Evolutionary conservation across 1,140 invertebrate species (phyloP), one percentile per base, ranked within the genome.

Genomic region (Pseudomyrmex gracilis): DNA sequence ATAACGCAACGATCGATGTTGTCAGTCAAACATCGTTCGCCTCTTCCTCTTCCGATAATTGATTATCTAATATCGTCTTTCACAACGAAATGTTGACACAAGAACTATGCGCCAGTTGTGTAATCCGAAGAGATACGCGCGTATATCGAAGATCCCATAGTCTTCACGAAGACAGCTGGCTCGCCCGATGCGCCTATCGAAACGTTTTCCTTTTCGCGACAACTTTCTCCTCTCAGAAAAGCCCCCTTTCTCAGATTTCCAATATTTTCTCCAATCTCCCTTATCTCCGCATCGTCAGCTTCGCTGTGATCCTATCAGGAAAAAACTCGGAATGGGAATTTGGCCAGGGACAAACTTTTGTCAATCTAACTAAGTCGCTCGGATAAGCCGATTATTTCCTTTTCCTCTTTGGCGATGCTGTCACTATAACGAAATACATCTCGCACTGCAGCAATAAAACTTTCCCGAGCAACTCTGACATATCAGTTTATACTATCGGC

Each of bases 51-150:
- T 1, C 13, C 34, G 55, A 64, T 70, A 77, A 89, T 83, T 82
- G 87, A 89, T 89, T 89, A 83, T 49, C 53, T 71, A 88, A 89
- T 88, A 87, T 88, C 86, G 58, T 76, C 73, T 89, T 88, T 89
- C 83, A 58, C 85, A 74, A 84, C 43, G 53, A 73, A 83, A 85
- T 76, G 76, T 88, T 85, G 86, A 88, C 84, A 83, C 83, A 55
- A 76, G 58, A 84, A 63, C 78, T 85, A 85, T 34, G 61, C 70
- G 53, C 55, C 64, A 76, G 71, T 88, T 47, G 67, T 87, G 70
- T 84, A 70, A 82, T 58, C 53, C 13, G 20, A 13, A 73, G 43
- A 87, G 77, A 88, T 85, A 87, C 61, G 76, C 77, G 57, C 5
- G 34, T 5, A 34, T 34, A 34, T 34, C 5, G 34, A 5, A 34